A percentile compares a stretch with the other conserved stretches of the same genome.
Evolutionary conservation across 1,140 invertebrate genomes (phyloP).

Genomic region (Bombus waltoni): DNA sequence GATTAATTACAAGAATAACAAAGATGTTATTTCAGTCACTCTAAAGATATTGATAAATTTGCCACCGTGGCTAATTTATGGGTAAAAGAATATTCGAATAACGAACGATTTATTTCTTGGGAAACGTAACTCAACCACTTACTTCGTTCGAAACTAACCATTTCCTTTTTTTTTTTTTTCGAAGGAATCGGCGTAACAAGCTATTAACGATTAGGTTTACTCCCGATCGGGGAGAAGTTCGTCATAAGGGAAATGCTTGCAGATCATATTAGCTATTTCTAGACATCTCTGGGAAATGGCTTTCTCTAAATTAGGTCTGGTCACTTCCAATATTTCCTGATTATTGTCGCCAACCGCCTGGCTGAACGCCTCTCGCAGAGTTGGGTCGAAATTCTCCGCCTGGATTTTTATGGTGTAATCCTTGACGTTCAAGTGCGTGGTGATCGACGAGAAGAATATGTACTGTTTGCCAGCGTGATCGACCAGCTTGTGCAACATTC

Average conservation of each 20-base stretch:
- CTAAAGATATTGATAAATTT: too few species aligned
- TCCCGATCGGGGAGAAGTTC: slow-evolving; percentile 76
- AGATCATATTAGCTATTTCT: slow-evolving; percentile 67
- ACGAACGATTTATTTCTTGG: too few species aligned
- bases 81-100: too few species aligned
- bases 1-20: too few species aligned
- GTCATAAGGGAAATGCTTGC: slow-evolving; percentile 75
- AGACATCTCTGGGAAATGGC: slow-evolving; percentile 68
- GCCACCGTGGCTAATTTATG: too few species aligned
- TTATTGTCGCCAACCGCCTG: slow-evolving; percentile 63
- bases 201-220: slow-evolving; percentile 42
- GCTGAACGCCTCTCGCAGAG: slow-evolving; percentile 67
- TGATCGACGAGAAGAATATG: slow-evolving; percentile 70
- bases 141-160: too few species aligned
- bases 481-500: background rate
- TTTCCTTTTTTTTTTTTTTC: background rate
- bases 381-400: slow-evolving; percentile 41
- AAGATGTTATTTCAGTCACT: too few species aligned
- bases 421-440: slow-evolving; percentile 60
- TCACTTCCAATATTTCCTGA: slow-evolving; percentile 68
- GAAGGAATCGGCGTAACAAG: background rate
- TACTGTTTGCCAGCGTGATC: slow-evolving; percentile 59
- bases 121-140: too few species aligned
- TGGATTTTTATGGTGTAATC: slow-evolving; percentile 64
- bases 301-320: slow-evolving; percentile 71